These are phyloP conservation scores for Alcedo atthis DNA, from an alignment of 2,797 vertebrate genomes.

Conservation along the genomic window DNA sequence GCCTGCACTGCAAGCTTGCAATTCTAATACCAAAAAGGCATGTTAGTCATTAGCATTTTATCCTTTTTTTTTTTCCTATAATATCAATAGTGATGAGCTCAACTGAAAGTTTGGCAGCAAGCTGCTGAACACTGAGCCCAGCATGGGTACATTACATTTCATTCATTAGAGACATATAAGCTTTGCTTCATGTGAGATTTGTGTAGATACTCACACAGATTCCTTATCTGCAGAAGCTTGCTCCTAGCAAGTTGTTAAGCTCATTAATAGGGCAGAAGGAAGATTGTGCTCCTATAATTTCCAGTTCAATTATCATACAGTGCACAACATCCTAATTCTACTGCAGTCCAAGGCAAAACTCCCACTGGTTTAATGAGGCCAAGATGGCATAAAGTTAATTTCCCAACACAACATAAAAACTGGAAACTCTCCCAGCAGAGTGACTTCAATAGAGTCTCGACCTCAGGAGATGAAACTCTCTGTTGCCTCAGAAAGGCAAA, in stretches of 20 bases:
- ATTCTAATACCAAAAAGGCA: not conserved
- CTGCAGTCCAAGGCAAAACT: conserved; percentile 12
- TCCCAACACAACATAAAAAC: not conserved
- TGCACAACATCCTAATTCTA: not conserved
- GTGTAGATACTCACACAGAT: not conserved
- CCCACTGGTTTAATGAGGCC: not conserved
- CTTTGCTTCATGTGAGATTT: not conserved
- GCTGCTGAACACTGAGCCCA: not conserved
- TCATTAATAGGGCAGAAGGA: not conserved
- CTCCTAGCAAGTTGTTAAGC: conserved; percentile 2
- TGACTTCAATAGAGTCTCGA: not conserved
- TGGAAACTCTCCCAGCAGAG: not conserved
- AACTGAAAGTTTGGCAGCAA: not conserved
- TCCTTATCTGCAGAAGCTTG: not conserved
- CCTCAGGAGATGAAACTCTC: not conserved
- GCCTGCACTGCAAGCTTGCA: not conserved
- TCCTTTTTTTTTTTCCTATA: not conserved
- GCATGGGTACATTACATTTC: not conserved
- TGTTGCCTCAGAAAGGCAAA: not conserved
- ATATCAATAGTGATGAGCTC: not conserved
- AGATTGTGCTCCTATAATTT: not conserved
- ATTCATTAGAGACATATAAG: not conserved
- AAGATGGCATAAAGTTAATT: conserved; percentile 35
- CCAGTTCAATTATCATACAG: conserved; percentile 8
- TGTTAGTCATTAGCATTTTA: not conserved